Percentiles rank a stretch among this genome's conserved stretches.
phyloP scores from a whole-genome alignment of 2,113 vertebrate species.

The Syngnathus floridae region DNA sequence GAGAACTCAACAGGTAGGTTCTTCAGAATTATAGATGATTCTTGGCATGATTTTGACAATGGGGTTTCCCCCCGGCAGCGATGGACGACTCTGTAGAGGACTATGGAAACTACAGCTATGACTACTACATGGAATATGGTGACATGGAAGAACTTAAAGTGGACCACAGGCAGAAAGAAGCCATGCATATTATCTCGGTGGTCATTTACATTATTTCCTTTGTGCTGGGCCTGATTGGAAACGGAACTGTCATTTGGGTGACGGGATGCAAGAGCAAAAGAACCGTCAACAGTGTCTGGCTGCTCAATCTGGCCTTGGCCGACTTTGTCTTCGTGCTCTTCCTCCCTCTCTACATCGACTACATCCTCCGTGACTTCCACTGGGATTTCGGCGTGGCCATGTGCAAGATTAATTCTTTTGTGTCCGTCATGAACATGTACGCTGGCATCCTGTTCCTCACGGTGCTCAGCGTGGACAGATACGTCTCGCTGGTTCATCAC shows the following conservation, averaged over 20 bases:
- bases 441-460: constrained; percentile 93
- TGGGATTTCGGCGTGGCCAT: constrained; percentile 84
- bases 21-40: background rate
- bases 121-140: constrained; percentile 54
- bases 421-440: constrained; percentile 89
- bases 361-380: constrained; percentile 83
- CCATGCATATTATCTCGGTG: constrained; percentile 80
- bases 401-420: constrained; percentile 90
- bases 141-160: constrained; percentile 53
- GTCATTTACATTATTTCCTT: constrained; percentile 80
- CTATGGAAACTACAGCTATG: constrained; percentile 61
- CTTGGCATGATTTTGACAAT: constrained; percentile 1
- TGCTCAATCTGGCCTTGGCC: constrained; percentile 89
- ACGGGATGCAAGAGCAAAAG: constrained; percentile 84
- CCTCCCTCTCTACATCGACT: constrained; percentile 86
- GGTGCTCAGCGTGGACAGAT: constrained; percentile 86
- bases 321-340: constrained; percentile 93
- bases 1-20: constrained; percentile 1
- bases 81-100: constrained; percentile 44
- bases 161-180: constrained; percentile 56
- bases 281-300: constrained; percentile 84
- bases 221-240: constrained; percentile 84
- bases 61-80: constrained; percentile 5
- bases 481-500: constrained; percentile 77
- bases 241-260: constrained; percentile 89